Percentiles rank a stretch among this genome's conserved stretches.
Conservation (phyloP, 2,797 vertebrate genomes). For the Sphaeramia orbicularis region DNA sequence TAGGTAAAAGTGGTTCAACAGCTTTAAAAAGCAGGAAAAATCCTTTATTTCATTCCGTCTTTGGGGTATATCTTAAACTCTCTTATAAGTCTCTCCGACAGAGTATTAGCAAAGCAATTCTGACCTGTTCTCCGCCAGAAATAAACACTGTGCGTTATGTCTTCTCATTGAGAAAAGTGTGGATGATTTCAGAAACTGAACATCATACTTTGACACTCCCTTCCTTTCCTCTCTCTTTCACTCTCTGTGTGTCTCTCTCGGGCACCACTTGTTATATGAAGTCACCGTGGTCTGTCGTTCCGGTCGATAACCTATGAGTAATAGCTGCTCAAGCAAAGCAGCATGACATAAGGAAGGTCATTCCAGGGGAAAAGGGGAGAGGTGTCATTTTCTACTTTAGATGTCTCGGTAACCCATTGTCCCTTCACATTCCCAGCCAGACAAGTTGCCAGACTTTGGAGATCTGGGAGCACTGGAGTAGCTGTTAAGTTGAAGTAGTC, state of each 20-base stretch:
- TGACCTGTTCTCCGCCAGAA: slow-evolving; percentile 7
- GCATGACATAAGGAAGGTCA: slow-evolving; percentile 64
- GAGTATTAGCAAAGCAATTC: not conserved
- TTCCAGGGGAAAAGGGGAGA: slow-evolving; percentile 51
- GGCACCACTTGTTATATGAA: slow-evolving; percentile 67
- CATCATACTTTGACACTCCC: slow-evolving; percentile 32
- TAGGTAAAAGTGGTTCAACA: slow-evolving; percentile 11
- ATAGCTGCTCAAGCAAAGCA: slow-evolving; percentile 54
- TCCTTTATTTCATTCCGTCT: not conserved
- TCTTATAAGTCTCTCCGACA: not conserved
- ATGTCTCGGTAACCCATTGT: slow-evolving; percentile 34
- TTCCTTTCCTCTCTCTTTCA: slow-evolving; percentile 35
- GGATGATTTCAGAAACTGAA: slow-evolving; percentile 53
- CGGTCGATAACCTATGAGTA: slow-evolving; percentile 67
- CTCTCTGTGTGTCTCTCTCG: slow-evolving; percentile 33
- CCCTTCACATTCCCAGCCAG: slow-evolving; percentile 21
- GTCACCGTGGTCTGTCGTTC: slow-evolving; percentile 58
- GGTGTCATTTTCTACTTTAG: slow-evolving; percentile 46
- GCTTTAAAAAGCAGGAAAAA: slow-evolving; percentile 15
- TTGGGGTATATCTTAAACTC: not conserved
- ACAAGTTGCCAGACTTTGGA: not conserved
- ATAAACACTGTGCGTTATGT: slow-evolving; percentile 24
- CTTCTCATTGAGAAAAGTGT: slow-evolving; percentile 37
- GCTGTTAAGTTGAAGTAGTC: slow-evolving; percentile 2
- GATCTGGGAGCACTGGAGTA: slow-evolving; percentile 11